phyloP scores from a whole-genome alignment of 1,140 invertebrate genomes.

The Drosophila ogumai region DNA sequence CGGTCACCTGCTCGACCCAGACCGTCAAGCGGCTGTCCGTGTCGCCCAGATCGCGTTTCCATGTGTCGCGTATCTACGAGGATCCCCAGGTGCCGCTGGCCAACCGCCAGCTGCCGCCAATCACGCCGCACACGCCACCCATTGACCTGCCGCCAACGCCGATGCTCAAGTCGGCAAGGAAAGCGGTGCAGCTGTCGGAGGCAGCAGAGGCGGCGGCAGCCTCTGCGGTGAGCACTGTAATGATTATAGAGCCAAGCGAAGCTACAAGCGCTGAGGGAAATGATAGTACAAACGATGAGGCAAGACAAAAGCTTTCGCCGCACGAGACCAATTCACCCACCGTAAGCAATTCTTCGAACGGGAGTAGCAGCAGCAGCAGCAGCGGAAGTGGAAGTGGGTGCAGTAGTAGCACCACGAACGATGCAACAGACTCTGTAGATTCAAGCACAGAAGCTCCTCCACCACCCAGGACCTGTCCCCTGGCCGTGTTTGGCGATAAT shows the following conservation, averaged over 20 bases:
- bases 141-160: slow-evolving; percentile 76
- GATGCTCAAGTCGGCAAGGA: slow-evolving; percentile 71
- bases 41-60: slow-evolving; percentile 78
- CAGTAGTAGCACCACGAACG: slow-evolving; percentile 34
- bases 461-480: slow-evolving; percentile 56
- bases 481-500: slow-evolving; percentile 80
- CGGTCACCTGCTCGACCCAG: slow-evolving; percentile 77
- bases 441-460: slow-evolving; percentile 2
- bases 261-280: slow-evolving; percentile 12
- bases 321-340: slow-evolving; percentile 54
- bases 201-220: slow-evolving; percentile 33
- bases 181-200: slow-evolving; percentile 49
- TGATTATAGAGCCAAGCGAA: slow-evolving; percentile 53
- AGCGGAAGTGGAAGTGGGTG: slow-evolving; percentile 7
- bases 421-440: slow-evolving; percentile 35
- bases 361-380: slow-evolving; percentile 22
- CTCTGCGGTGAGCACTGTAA: slow-evolving; percentile 45
- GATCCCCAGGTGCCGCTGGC: slow-evolving; percentile 67
- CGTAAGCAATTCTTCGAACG: slow-evolving; percentile 65
- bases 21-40: slow-evolving; percentile 73
- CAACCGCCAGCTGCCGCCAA: slow-evolving; percentile 60
- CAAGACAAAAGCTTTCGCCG: slow-evolving; percentile 16
- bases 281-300: slow-evolving; percentile 56
- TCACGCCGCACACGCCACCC: slow-evolving; percentile 75
- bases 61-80: slow-evolving; percentile 80